Evolutionary conservation across 2,888 invertebrate species (phyloP).

Genomic region (Helleia helle): DNA sequence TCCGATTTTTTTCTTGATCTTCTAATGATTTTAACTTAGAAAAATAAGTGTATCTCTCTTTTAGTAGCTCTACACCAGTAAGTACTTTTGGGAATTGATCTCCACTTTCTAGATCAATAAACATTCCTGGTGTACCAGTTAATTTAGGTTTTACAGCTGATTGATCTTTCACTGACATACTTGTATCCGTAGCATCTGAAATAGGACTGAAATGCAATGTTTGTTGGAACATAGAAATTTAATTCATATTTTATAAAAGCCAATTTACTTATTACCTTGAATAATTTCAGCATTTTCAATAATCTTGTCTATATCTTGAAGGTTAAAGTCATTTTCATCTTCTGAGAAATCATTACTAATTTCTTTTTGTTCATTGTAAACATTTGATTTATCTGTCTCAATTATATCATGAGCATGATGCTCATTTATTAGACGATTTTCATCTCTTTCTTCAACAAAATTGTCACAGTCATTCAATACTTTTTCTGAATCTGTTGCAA

Average conservation of each 20-base stretch:
- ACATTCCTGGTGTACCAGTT: constrained; percentile 66
- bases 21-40: constrained; percentile 66
- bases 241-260: constrained; percentile 3
- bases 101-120: constrained; percentile 48
- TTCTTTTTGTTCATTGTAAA: constrained; percentile 13
- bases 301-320: constrained; percentile 50
- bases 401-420: constrained; percentile 14
- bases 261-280: constrained; percentile 28
- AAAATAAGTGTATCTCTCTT: constrained; percentile 82
- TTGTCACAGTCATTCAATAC: background rate
- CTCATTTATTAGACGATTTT: constrained; percentile 8
- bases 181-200: constrained; percentile 17
- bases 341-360: constrained; percentile 39
- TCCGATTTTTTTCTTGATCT: constrained; percentile 67
- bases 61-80: constrained; percentile 78
- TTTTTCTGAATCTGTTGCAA: background rate
- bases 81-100: constrained; percentile 39
- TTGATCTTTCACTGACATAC: constrained; percentile 20
- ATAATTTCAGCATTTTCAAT: constrained; percentile 49
- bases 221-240: background rate
- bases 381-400: constrained; percentile 13
- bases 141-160: constrained; percentile 51
- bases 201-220: constrained; percentile 23
- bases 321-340: constrained; percentile 34
- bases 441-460: background rate